These are phyloP conservation scores for Brachynemurus nebulosus DNA, from an alignment of 2,888 invertebrate genomes.

Conservation along the genomic window DNA sequence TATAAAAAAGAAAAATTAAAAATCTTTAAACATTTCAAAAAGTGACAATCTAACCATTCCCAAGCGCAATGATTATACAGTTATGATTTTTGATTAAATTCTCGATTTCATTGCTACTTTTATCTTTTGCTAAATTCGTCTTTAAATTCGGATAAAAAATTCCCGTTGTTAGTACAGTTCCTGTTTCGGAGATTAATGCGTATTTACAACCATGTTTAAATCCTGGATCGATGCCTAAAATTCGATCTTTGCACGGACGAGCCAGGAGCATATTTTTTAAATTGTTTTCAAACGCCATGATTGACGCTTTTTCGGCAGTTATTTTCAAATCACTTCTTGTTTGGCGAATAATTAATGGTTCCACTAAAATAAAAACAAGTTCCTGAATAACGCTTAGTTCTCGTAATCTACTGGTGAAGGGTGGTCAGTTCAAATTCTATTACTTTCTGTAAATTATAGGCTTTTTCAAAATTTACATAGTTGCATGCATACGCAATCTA, in stretches of 20 bases:
- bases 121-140: conserved; percentile 26
- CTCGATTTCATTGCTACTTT: conserved; percentile 34
- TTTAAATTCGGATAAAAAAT: conserved; percentile 50
- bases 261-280: conserved; percentile 68
- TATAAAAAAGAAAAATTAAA: too few species aligned
- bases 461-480: too few species aligned
- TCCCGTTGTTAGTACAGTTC: conserved; percentile 50
- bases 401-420: too few species aligned
- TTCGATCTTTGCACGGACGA: conserved; percentile 65
- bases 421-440: too few species aligned
- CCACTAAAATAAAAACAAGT: conserved; percentile 35
- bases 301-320: conserved; percentile 65
- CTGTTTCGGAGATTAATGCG: conserved; percentile 61
- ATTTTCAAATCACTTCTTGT: conserved; percentile 59
- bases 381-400: too few species aligned
- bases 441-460: too few species aligned
- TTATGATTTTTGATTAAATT: conserved; percentile 41
- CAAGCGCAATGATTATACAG: conserved; percentile 73
- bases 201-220: conserved; percentile 80
- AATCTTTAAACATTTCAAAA: too few species aligned
- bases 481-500: too few species aligned
- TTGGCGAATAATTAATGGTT: conserved; percentile 52
- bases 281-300: conserved; percentile 74
- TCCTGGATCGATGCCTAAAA: conserved; percentile 84
- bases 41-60: conserved; percentile 43